Base-by-base conservation (phyloP, 2,888 invertebrate species). In the Tortricodes alternella region DNA sequence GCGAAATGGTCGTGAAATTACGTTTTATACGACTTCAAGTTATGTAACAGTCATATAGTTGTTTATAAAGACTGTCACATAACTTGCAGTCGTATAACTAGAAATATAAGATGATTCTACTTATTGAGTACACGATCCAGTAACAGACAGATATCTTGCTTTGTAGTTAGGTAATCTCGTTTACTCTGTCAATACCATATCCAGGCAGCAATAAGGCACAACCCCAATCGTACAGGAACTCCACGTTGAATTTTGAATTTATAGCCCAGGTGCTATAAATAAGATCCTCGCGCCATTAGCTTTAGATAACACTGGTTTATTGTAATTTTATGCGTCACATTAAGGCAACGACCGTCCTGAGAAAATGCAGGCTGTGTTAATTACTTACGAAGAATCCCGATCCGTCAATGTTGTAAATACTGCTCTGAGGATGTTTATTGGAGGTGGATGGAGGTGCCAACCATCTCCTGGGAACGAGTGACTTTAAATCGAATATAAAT, bases 251-350 rank as follows among this genome's bases (percentile, higher is more conserved):
- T 64, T 53, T 63, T 60, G 62, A 62, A 66, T 65, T 64, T 65
- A 67, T 61, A 66, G 73, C 59, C 50, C 70, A 75, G 73, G 71
- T 73, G 73, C 70, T 67, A 82, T 82, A 80, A 79, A 82, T 80
- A 78, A 75, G 75, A 74, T 71, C 72, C 67, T 68, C 66, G 60
- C 68, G 68, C 78, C 80, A 78, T 82, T 76, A 71, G 66, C 69
- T 58, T 56, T 55, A 78, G 81, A 83, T 83, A 83, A 80, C 74
- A 70, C 75, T 74, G 74, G 69, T 83, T 83, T 82, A 84, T 83
- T 76, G 83, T 81, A 79, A 84, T 84, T 78, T 79, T 78, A 84
- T 84, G 77, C 83, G 70, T 68, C 71, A 76, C 78, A 78, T 80
- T 82, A 83, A 49, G 38, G 34, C 49, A 46, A 51, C 37, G 38